These are phyloP conservation scores for Erebia aethiops DNA, from an alignment of 2,888 invertebrate species.

Conservation along the genomic window DNA sequence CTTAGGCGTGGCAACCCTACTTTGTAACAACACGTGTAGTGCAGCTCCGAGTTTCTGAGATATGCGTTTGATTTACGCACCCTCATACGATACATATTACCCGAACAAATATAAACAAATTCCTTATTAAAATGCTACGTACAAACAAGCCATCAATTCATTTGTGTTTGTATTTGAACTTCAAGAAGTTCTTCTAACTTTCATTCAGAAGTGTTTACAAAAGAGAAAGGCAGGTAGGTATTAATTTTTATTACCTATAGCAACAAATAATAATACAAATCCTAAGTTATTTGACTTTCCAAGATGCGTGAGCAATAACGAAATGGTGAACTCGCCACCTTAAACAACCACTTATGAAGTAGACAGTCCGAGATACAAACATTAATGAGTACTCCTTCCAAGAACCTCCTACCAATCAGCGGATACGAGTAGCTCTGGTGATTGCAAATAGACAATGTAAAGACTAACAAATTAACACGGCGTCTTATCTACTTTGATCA, in stretches of 20 bases:
- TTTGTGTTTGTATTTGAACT: conserved; percentile 23
- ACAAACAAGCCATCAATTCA: conserved; percentile 39
- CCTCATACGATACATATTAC: conserved; percentile 55
- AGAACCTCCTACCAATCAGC: conserved; percentile 30
- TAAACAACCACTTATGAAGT: conserved; percentile 8
- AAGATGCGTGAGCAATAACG: background rate
- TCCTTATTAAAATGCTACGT: conserved; percentile 46
- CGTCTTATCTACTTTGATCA: conserved; percentile 72
- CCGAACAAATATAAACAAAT: conserved; percentile 49
- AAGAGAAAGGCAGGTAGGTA: background rate
- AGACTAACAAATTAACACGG: conserved; percentile 47
- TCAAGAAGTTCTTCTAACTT: background rate
- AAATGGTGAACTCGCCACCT: background rate
- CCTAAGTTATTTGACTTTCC: background rate
- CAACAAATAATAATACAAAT: too few relatives aligned
- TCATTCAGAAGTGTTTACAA: background rate
- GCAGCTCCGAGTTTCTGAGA: conserved; percentile 51
- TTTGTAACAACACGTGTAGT: conserved; percentile 59
- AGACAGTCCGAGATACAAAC: conserved; percentile 22
- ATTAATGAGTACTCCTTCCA: conserved; percentile 28
- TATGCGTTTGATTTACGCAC: conserved; percentile 69
- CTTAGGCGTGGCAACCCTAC: conserved; percentile 30
- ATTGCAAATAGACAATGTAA: conserved; percentile 64
- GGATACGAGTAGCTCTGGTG: conserved; percentile 40
- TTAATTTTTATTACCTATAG: too few relatives aligned